These are phyloP conservation scores for Cercopithecus neglectus DNA, from an alignment of 2,797 vertebrate genomes.

Conservation along the genomic window DNA sequence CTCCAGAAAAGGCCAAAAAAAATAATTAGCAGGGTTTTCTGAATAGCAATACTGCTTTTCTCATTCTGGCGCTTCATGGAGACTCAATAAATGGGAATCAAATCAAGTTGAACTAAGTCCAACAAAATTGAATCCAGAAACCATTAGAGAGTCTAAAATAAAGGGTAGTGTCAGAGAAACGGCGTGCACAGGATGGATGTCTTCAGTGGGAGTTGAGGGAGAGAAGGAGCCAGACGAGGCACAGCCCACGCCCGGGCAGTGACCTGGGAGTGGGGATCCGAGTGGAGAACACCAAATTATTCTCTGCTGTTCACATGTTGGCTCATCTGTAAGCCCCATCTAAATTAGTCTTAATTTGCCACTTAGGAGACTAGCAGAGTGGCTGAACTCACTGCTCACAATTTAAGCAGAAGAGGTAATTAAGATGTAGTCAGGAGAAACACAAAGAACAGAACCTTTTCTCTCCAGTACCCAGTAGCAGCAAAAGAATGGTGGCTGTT, in stretches of 20 bases:
- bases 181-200: not conserved
- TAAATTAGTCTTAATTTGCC: constrained; percentile 78
- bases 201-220: too few species aligned
- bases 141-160: constrained; percentile 46
- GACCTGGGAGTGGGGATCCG: constrained; percentile 29
- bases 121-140: constrained; percentile 49
- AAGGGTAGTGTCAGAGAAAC: not conserved
- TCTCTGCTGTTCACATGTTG: not conserved
- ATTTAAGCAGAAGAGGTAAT: constrained; percentile 77
- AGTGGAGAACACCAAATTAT: constrained; percentile 14
- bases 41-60: constrained; percentile 13
- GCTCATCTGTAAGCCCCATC: constrained; percentile 66
- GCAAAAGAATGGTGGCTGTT: not conserved
- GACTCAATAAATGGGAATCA: constrained; percentile 26
- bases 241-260: not conserved
- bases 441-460: constrained; percentile 41
- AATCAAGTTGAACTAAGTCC: constrained; percentile 54
- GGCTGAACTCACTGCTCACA: constrained; percentile 71
- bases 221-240: not conserved
- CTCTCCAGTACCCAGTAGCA: constrained; percentile 53
- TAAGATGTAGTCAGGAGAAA: constrained; percentile 73
- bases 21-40: constrained; percentile 5
- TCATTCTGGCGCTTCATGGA: not conserved
- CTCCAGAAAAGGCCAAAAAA: not conserved
- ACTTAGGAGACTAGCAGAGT: constrained; percentile 72